Evolutionary conservation across 2,797 vertebrate genomes (phyloP).

Genomic region (Alfaro cultratus): DNA sequence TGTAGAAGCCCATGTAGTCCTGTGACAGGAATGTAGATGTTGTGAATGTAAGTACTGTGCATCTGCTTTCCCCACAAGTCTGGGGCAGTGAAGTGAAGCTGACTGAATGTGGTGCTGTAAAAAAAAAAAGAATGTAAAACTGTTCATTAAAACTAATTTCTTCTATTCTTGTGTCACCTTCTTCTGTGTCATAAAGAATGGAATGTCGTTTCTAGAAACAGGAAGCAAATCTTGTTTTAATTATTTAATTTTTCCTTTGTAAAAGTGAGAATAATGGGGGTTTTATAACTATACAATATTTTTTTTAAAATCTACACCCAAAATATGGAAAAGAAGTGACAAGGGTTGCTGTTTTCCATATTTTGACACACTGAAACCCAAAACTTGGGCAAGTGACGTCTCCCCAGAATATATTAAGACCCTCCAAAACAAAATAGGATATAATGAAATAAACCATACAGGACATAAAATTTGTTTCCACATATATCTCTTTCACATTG

Average conservation of each 20-base stretch:
- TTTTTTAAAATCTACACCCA: neutral
- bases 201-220: neutral
- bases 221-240: neutral
- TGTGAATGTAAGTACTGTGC: slow-evolving; percentile 55
- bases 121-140: slow-evolving; percentile 31
- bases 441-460: neutral
- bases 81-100: slow-evolving; percentile 63
- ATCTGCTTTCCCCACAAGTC: slow-evolving; percentile 46
- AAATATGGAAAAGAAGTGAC: too few relatives aligned
- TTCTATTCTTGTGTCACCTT: neutral
- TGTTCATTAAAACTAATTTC: slow-evolving; percentile 11
- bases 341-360: neutral
- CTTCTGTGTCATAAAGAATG: neutral
- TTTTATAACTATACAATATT: neutral
- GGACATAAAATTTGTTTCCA: neutral
- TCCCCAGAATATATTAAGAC: neutral
- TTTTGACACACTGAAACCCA: neutral
- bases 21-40: slow-evolving; percentile 42
- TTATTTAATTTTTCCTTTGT: neutral
- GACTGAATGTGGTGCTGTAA: slow-evolving; percentile 61
- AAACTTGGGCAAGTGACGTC: neutral
- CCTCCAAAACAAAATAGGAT: neutral
- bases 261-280: neutral
- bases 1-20: slow-evolving; percentile 41
- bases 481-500: neutral